These are phyloP conservation scores for Tyrannus savana DNA, from an alignment of 2,113 vertebrate species.

Conservation along the genomic window DNA sequence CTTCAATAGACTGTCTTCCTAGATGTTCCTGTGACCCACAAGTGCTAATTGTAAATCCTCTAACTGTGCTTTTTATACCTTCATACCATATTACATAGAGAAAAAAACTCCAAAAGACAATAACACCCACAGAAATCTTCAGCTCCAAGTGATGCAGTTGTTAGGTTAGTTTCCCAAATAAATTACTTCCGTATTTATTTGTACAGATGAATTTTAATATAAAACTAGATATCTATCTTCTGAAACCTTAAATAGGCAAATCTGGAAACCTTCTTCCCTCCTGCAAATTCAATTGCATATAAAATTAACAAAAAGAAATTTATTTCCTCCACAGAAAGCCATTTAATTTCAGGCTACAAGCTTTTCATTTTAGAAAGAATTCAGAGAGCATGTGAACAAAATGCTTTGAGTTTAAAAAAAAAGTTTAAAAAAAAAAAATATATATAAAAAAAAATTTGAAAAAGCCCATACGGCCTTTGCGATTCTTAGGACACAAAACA, in stretches of 20 bases:
- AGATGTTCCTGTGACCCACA: neutral
- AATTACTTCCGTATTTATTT: neutral
- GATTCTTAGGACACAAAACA: neutral
- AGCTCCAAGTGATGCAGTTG: neutral
- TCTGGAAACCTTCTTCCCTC: neutral
- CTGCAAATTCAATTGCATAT: neutral
- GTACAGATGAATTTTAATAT: neutral
- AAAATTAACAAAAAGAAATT: neutral
- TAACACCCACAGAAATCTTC: neutral
- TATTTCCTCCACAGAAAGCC: neutral
- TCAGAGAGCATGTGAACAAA: neutral
- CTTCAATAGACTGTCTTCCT: neutral
- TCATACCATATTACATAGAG: neutral
- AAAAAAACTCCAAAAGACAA: neutral
- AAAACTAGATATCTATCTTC: neutral
- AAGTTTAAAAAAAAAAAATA: neutral
- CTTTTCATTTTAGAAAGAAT: neutral
- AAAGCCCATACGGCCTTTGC: rapidly evolving
- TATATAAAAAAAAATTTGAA: neutral
- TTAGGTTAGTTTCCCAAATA: neutral
- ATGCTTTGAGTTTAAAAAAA: neutral
- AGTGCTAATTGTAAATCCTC: neutral
- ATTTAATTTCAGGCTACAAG: neutral
- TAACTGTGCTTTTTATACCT: neutral
- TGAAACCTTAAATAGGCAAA: neutral